These are phyloP conservation scores for Semnornis frantzii DNA, from an alignment of 2,113 vertebrate species.

Conservation along the genomic window DNA sequence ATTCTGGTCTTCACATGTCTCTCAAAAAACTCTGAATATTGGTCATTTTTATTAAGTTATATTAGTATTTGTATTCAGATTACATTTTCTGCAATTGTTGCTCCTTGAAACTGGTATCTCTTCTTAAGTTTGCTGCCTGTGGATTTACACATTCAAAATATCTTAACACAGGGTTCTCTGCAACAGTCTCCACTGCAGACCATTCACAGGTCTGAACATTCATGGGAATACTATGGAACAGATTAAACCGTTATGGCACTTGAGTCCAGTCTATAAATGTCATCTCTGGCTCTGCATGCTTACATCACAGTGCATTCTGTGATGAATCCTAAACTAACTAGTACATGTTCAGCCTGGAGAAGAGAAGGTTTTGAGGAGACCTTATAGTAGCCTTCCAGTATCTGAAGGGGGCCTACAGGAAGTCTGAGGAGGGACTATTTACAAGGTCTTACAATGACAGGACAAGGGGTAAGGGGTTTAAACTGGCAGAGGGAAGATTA, in stretches of 20 bases:
- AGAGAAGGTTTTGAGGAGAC: too few relatives aligned
- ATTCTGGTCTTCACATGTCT: neutral
- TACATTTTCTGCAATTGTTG: neutral
- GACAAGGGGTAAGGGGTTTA: too few relatives aligned
- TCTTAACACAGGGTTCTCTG: neutral
- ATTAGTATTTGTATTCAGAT: neutral
- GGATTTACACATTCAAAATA: neutral
- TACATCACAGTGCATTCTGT: neutral
- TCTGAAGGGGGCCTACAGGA: too few relatives aligned
- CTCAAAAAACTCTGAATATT: too few relatives aligned
- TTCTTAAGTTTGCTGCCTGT: neutral
- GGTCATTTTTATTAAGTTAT: neutral
- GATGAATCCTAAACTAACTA: neutral
- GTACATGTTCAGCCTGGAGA: neutral
- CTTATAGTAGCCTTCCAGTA: too few relatives aligned
- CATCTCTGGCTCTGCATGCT: neutral
- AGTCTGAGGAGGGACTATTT: too few relatives aligned
- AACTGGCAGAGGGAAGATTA: too few relatives aligned
- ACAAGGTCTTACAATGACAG: too few relatives aligned
- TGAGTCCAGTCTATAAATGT: neutral
- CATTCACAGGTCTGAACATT: neutral
- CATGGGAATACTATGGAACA: neutral
- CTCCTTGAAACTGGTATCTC: neutral
- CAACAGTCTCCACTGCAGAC: neutral
- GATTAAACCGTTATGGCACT: neutral